Evolutionary conservation across 1,140 invertebrate genomes (phyloP), one percentile per base, ranked within the genome.

Genomic region (Euschistus heros): DNA sequence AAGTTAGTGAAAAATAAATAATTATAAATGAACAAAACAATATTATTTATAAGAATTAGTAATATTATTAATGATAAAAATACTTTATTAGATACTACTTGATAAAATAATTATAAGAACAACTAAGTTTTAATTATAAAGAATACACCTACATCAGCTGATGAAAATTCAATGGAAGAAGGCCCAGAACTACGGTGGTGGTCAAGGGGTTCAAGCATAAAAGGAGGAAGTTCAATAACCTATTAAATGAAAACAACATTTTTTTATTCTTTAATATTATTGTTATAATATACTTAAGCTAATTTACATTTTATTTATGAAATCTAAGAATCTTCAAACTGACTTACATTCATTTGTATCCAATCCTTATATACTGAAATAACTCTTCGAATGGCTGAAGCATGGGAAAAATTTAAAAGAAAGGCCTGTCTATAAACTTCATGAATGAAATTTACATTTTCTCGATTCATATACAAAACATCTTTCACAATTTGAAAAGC

Each of bases 311-410:
- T 37, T 37, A 37, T 37, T 37, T 37, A 37, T 6, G 30, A 30
- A 5, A 30, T 5, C 3, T 30, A 30, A 30, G 3, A 10, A 37
- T 37, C 13, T 10, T 1, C 33, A 37, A 13, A 37, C 7, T 10
- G 8, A 13, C 77, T 78, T 73, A 91, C 86, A 79, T 86, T 89
- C 81, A 90, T 87, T 77, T 93, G 89, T 74, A 96, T 95, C 89
- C 94, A 95, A 74, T 97, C 93, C 75, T 94, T 92, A 73, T 97
- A 97, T n/a, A 95, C 88, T 62, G 86, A 83, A 69, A 97, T 93
- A 46, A 94, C 92, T 72, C 89, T 87, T 46, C 91, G 79, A 66
- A 94, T 91, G 2, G 93, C 90, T 65, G 85, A 84, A 7, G 91
- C 87, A 74, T 95, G 89, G 30, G 84, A 84, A 73, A 95, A 94